Conservation (phyloP, 2,797 vertebrate genomes). For the Paratrypauchen microcephalus region DNA sequence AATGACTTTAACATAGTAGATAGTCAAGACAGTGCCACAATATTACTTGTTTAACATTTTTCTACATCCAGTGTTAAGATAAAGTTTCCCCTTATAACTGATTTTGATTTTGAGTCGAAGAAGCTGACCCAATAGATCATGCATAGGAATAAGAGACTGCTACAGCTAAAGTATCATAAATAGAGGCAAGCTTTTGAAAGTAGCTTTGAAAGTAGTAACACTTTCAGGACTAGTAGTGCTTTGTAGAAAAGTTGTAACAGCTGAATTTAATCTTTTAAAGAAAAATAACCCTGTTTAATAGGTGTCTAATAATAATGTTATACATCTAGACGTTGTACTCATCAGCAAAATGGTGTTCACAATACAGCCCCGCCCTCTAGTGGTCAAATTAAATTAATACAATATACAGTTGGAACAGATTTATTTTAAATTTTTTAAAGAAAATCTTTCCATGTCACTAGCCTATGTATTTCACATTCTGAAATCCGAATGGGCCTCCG, state of each 20-base stretch:
- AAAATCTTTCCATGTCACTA: not conserved
- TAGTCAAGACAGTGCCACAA: not conserved
- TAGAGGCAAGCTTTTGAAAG: too few species aligned
- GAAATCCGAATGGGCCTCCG: not conserved
- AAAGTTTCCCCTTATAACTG: not conserved
- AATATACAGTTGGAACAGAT: not conserved
- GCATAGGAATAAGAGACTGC: not conserved
- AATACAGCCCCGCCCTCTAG: constrained; percentile 44
- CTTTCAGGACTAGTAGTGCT: too few species aligned
- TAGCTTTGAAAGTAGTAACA: too few species aligned
- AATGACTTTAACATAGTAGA: constrained; percentile 42
- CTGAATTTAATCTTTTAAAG: too few species aligned
- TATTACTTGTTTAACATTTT: too few species aligned
- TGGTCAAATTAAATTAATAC: constrained; percentile 16
- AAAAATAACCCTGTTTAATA: too few species aligned
- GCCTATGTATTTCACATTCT: not conserved
- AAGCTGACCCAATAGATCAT: not conserved
- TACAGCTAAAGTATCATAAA: too few species aligned
- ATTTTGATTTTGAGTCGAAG: not conserved
- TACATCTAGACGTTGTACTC: not conserved
- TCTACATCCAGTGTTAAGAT: not conserved
- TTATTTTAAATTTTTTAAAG: not conserved
- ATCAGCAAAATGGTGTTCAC: not conserved
- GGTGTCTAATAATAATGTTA: too few species aligned
- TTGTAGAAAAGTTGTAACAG: too few species aligned